Base-by-base conservation (phyloP, 2,888 invertebrate genomes). In the Aphodius sticticus region DNA sequence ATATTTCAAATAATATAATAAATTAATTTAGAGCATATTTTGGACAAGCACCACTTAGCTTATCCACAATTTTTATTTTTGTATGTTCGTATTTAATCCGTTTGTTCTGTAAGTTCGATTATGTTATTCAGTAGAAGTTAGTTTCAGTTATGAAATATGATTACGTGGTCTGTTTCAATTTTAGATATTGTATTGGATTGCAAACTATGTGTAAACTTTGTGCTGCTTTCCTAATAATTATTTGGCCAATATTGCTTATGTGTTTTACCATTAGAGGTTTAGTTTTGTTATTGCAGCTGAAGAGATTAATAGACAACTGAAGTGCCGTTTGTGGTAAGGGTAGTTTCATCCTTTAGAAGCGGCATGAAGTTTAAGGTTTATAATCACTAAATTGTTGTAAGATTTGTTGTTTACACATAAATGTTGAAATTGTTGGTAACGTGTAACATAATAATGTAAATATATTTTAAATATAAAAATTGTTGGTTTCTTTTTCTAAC, bases 1-100 rank as follows among this genome's bases (percentile, higher is more conserved):
- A 7, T 9, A 76, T 69, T 76, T 76, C 69, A 76, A 15, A 1
- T 16, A 76, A 69, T 76, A 38, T 53, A 53, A 53, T 53, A 53
- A 12, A 53, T 53, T 53, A 53, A 53, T 53, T 53, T 53, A 9
- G 12, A 12, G 53, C 53, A 53, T 9, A 53, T 53, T 7, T 12
- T 53, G 7, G 53, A 9, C 7, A 5, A 53, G 53, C 53, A 53
- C 53, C 26, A 26, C 26, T 26, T 26, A 53, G 53, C 12, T 53
- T 53, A 53, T 12, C 12, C 12, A 9, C 12, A 2, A 53, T 53
- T 53, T 38, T 53, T 53, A 12, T 53, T 9, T 53, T 53, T 12
- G 53, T 53, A 53, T 53, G 53, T 53, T 2, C 53, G 53, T 53
- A 53, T 53, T 7, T 53, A 53, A 53, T 53, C 26, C 1, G 53